phyloP scores from a whole-genome alignment of 2,888 invertebrate genomes.

The Amphipoea oculea region DNA sequence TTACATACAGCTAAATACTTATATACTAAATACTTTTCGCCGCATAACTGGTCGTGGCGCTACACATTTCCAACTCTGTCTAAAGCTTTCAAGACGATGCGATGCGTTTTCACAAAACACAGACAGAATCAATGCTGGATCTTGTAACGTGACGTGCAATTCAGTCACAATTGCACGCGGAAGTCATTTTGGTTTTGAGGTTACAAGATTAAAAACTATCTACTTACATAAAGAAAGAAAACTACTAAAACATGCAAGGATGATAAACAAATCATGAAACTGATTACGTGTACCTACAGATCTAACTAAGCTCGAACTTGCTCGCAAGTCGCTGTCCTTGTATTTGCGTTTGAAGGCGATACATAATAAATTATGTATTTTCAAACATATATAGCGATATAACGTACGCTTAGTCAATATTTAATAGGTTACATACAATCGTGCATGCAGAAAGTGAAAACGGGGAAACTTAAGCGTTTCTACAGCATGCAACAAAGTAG shows the following conservation, averaged over 20 bases:
- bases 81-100: slow-evolving; percentile 73
- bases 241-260: slow-evolving; percentile 71
- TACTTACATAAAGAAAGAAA: slow-evolving; percentile 59
- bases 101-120: slow-evolving; percentile 66
- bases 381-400: background rate
- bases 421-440: slow-evolving; percentile 20
- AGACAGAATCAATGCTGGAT: slow-evolving; percentile 67
- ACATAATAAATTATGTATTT: slow-evolving; percentile 22
- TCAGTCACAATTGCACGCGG: slow-evolving; percentile 50
- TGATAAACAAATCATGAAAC: slow-evolving; percentile 58
- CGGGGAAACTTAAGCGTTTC: slow-evolving; percentile 63
- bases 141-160: slow-evolving; percentile 66
- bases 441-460: slow-evolving; percentile 69
- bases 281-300: slow-evolving; percentile 43
- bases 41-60: slow-evolving; percentile 64
- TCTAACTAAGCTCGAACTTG: slow-evolving; percentile 10
- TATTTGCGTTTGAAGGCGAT: slow-evolving; percentile 11
- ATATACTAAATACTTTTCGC: slow-evolving; percentile 68
- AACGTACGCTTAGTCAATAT: slow-evolving; percentile 30
- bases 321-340: slow-evolving; percentile 1
- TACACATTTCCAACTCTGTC: slow-evolving; percentile 76
- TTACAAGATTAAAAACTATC: slow-evolving; percentile 67
- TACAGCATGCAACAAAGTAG: slow-evolving; percentile 66
- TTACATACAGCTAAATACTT: slow-evolving; percentile 64
- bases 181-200: slow-evolving; percentile 60